These are phyloP conservation scores for Montifringilla adamsi DNA, from an alignment of 2,113 vertebrate species.

Conservation along the genomic window DNA sequence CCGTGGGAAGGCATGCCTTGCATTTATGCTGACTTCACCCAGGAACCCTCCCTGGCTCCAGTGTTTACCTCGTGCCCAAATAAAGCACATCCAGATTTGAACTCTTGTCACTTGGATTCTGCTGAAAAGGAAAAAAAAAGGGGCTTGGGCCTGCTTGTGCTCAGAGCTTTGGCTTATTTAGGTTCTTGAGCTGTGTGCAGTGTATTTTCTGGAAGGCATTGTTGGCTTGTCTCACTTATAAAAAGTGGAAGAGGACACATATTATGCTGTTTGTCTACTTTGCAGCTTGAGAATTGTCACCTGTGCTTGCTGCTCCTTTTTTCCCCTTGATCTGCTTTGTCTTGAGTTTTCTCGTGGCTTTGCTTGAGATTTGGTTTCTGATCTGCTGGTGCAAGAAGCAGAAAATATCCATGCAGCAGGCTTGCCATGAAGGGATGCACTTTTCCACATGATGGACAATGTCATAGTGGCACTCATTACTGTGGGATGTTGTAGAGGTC, in stretches of 20 bases:
- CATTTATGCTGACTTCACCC: slow-evolving; percentile 50
- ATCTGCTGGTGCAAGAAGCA: not conserved
- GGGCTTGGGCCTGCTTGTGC: not conserved
- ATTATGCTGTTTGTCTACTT: not conserved
- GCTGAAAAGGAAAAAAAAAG: not conserved
- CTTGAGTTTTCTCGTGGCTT: not conserved
- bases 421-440: not conserved
- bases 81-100: slow-evolving; percentile 60
- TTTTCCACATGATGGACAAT: not conserved
- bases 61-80: slow-evolving; percentile 36
- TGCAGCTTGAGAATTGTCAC: not conserved
- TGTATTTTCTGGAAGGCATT: not conserved
- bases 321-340: not conserved
- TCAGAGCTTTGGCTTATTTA: not conserved
- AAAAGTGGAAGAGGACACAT: not conserved
- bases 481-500: not conserved
- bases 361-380: not conserved
- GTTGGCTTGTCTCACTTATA: not conserved
- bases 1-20: slow-evolving; percentile 47
- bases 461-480: not conserved
- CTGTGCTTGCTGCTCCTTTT: not conserved
- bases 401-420: not conserved
- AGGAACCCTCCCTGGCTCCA: slow-evolving; percentile 46
- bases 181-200: not conserved
- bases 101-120: slow-evolving; percentile 49